These are phyloP conservation scores for Pristis pectinata DNA, from an alignment of 2,797 vertebrate species.

Conservation along the genomic window DNA sequence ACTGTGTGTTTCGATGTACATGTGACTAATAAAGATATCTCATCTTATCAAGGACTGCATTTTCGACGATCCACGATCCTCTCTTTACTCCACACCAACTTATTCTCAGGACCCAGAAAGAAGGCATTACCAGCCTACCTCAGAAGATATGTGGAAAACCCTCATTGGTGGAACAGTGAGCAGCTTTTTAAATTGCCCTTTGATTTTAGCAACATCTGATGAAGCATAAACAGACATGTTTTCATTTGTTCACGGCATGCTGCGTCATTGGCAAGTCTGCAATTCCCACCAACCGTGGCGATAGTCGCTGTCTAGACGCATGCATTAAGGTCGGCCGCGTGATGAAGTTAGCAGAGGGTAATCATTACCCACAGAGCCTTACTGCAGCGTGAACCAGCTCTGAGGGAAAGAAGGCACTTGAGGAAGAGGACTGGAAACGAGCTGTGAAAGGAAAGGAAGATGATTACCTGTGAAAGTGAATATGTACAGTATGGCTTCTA, in stretches of 20 bases:
- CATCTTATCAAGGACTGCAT: too few relatives aligned
- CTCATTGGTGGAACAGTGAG: neutral
- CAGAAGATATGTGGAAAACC: neutral
- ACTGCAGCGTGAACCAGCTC: too few relatives aligned
- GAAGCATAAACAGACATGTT: too few relatives aligned
- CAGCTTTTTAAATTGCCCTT: neutral
- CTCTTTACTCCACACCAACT: neutral
- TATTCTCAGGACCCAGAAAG: too few relatives aligned
- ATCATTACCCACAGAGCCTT: neutral
- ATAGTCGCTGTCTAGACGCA: neutral
- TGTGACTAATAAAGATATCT: too few relatives aligned
- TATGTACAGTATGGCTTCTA: neutral
- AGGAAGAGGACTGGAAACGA: neutral
- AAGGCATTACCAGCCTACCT: neutral
- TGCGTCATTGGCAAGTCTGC: neutral
- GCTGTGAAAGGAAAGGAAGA: neutral
- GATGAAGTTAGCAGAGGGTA: too few relatives aligned
- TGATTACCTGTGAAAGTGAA: neutral
- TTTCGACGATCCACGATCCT: neutral
- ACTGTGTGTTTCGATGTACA: too few relatives aligned
- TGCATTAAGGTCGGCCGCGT: accelerated
- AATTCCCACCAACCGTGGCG: neutral
- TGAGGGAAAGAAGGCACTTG: neutral
- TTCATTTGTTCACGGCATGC: too few relatives aligned
- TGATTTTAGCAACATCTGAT: neutral